Base-by-base conservation (phyloP, 2,797 vertebrate genomes). In the Takifugu ocellatus region DNA sequence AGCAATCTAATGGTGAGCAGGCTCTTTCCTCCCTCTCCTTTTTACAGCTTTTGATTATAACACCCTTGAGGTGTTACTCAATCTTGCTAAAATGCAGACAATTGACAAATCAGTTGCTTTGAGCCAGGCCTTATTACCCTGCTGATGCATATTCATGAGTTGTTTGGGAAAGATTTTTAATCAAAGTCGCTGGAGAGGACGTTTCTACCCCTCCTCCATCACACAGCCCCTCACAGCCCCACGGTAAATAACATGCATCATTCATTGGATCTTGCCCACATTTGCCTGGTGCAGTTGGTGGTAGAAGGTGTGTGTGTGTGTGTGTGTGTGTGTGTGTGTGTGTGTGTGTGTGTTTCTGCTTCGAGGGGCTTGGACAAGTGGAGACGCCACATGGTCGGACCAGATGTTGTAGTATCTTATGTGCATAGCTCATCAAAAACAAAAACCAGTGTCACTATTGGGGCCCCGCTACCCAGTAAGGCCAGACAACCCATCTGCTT, bases 391-490 rank as follows among this genome's bases (percentile, higher is more conserved):
- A 93, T 94, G 93, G 92, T 72, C 63, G 54, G 85, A 92, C 92
- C 94, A 94, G 94, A 95, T 96, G 95, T 94, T 94, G 67, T 70
- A 77, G 88, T 82, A 89, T 87, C 88, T 66, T 90, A 78, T 92
- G 91, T 90, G 92, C 91, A 69, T 80, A 84, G 91, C 91, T 94
- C 92, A 93, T 93, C 92, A 92, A 89, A 90, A 90, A 79, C 86
- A 42, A 86, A 73, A 74, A 84, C 75, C 51, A 61, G 85, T 84
- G 51, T 78, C 85, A 90, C 88, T 81, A 86, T 81, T 76, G 87
- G 91, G 89, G 84, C 57, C 59, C 56, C 47, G 66, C 87, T 63
- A 57, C 84, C 88, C 89, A 81, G 68, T 70, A 84, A 77, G 77
- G 74, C 78, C 71, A 78, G 77, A 91, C 93, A 93, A 86, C 92